These are phyloP conservation scores for Hormaphis cornu DNA, from an alignment of 1,140 invertebrate species.

Conservation along the genomic window DNA sequence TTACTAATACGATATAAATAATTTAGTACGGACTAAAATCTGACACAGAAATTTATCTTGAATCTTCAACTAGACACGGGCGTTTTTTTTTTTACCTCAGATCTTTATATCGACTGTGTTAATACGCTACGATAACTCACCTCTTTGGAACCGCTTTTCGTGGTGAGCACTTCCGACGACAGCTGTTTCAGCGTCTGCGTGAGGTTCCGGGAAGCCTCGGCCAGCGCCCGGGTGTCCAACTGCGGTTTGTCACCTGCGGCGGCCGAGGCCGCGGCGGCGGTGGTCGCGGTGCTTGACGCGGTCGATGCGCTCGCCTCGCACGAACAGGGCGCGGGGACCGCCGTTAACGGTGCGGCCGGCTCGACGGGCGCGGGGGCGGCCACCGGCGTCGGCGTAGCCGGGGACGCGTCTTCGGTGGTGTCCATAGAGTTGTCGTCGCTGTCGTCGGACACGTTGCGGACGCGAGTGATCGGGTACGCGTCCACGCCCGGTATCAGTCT, in stretches of 20 bases:
- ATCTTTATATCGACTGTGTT: no score
- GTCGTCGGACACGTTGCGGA: constrained; percentile 35
- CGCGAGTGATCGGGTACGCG: constrained; percentile 23
- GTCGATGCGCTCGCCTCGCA: constrained; percentile 34
- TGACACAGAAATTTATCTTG: no score
- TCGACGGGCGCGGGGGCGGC: neutral
- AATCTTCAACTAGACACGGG: no score
- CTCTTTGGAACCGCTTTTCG: constrained; percentile 41
- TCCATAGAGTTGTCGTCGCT: constrained; percentile 35
- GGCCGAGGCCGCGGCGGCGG: constrained; percentile 13
- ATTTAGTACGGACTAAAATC: no score
- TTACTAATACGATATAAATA: no score
- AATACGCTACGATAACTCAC: neutral
- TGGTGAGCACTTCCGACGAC: constrained; percentile 74
- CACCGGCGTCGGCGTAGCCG: neutral
- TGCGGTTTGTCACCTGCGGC: constrained; percentile 13
- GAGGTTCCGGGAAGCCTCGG: constrained; percentile 80
- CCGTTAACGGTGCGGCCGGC: constrained; percentile 16
- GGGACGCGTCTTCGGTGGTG: neutral
- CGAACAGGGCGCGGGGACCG: constrained; percentile 24
- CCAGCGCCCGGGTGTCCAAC: constrained; percentile 63
- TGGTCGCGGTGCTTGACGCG: constrained; percentile 24
- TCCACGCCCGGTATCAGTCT: constrained; percentile 28
- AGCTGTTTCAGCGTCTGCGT: constrained; percentile 84
- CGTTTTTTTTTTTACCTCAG: no score